Evolutionary conservation across 2,888 invertebrate genomes (phyloP), one percentile per base, ranked within the genome.

Genomic region (Trissolcus japonicus): DNA sequence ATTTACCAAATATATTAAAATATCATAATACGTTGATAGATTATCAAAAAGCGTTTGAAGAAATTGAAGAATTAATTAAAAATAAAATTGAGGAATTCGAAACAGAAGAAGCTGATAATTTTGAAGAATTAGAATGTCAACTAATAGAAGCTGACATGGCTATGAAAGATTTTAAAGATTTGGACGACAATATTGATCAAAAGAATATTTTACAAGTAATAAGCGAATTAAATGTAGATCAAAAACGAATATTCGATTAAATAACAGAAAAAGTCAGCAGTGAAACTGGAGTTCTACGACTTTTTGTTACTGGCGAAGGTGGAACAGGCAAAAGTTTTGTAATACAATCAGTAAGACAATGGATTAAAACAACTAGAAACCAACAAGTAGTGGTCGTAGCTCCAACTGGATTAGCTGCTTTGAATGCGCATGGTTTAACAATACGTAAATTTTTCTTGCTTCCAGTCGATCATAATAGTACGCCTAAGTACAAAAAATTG

Each of bases 321-420:
- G 85, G 83, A 16, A 84, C 83, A 6, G 86, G 84, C 9, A 85
- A 86, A 68, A 85, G 84, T 76, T 85, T 67, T 80, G 61, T 85
- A 46, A 86, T 84, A 53, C 79, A 85, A 71, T 80, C 76, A n/a
- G 46, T 85, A 0, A 78, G 80, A 78, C 14, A 14, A 6, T 48
- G 48, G 7, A 6, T 48, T 1, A 54, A 51, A 51, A 51, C 6
- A 19, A 7, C 7, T 51, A 11, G 1, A 9, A 21, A 51, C 14
- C 53, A 54, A 55, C 19, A 21, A 19, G 29, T 16, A 13, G 13
- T 19, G 50, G 55, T 65, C 9, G 29, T 57, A 56, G 60, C 57
- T 25, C 48, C 48, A 13, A 50, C 65, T 16, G 84, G 81, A 82
- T 80, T 83, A 21, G 81, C 83, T 65, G 75, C 86, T 46, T 86